These are phyloP conservation scores for Dasyprocta punctata DNA, from an alignment of 2,113 vertebrate species.

Conservation along the genomic window DNA sequence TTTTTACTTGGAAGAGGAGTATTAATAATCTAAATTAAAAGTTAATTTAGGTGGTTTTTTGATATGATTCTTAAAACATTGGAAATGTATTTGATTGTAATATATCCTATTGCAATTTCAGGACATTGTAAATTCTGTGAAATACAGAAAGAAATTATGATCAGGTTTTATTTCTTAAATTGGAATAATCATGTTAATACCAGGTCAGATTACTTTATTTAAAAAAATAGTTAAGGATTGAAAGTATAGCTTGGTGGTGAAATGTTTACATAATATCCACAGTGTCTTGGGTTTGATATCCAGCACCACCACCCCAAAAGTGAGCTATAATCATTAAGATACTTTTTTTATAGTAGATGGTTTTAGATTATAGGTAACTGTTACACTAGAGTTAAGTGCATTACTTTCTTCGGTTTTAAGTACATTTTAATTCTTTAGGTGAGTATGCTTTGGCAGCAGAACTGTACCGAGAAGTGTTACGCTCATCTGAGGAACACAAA, in stretches of 20 bases:
- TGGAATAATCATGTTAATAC: neutral
- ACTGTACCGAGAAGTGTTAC: slow-evolving; percentile 96
- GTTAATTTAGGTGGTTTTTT: slow-evolving; percentile 16
- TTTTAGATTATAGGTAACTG: neutral
- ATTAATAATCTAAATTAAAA: slow-evolving; percentile 20
- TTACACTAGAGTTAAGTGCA: neutral
- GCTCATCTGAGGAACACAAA: slow-evolving; percentile 99
- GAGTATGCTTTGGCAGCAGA: slow-evolving; percentile 93
- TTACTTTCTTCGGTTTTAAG: slow-evolving; percentile 5
- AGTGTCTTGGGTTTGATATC: neutral
- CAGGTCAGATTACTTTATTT: neutral
- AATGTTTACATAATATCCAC: neutral
- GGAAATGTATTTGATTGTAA: neutral
- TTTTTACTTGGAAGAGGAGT: neutral
- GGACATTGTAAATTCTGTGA: neutral
- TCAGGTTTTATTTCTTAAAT: neutral
- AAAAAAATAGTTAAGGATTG: neutral
- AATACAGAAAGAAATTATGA: neutral
- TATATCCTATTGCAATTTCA: neutral
- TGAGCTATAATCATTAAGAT: neutral
- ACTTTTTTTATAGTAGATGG: neutral
- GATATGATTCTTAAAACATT: slow-evolving; percentile 10
- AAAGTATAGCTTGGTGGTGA: neutral
- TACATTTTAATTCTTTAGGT: slow-evolving; percentile 83
- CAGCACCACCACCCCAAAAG: neutral